Evolutionary conservation across 2,888 invertebrate species (phyloP).

Genomic region (Nymphalis c-album): DNA sequence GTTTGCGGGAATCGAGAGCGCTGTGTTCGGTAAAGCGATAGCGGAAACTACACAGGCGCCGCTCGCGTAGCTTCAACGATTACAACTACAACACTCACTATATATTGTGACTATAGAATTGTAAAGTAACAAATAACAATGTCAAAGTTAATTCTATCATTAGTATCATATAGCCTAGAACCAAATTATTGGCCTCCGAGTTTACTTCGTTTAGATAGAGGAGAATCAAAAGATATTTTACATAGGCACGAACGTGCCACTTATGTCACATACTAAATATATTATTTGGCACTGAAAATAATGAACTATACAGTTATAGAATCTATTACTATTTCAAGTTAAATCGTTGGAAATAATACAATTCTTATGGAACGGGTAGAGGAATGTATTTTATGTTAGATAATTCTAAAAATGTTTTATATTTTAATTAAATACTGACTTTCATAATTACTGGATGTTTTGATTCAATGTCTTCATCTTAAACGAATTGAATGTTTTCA

Average conservation of each 20-base stretch:
- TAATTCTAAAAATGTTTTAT: background rate
- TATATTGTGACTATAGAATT: constrained; percentile 23
- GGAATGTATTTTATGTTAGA: background rate
- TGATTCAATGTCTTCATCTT: too few relatives aligned
- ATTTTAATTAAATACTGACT: constrained; percentile 3
- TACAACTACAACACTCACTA: constrained; percentile 36
- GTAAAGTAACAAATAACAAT: constrained; percentile 31
- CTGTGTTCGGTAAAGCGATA: constrained; percentile 1
- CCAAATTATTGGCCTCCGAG: constrained; percentile 4
- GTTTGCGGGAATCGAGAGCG: constrained; percentile 25
- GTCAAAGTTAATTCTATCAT: constrained; percentile 21
- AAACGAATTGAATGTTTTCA: background rate
- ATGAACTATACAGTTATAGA: constrained; percentile 30
- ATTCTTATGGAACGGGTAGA: constrained; percentile 11
- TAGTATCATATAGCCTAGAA: constrained; percentile 12
- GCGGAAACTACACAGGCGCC: constrained; percentile 8
- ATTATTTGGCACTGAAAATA: constrained; percentile 61
- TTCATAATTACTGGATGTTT: background rate
- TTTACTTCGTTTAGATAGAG: constrained; percentile 5
- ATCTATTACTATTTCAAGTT: constrained; percentile 21
- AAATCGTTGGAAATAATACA: constrained; percentile 5
- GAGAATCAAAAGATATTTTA: background rate
- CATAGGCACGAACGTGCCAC: background rate
- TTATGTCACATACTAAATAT: constrained; percentile 37
- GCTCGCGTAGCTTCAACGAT: constrained; percentile 23